phyloP scores from a whole-genome alignment of 2,888 invertebrate genomes.

The Phyllotreta striolata region DNA sequence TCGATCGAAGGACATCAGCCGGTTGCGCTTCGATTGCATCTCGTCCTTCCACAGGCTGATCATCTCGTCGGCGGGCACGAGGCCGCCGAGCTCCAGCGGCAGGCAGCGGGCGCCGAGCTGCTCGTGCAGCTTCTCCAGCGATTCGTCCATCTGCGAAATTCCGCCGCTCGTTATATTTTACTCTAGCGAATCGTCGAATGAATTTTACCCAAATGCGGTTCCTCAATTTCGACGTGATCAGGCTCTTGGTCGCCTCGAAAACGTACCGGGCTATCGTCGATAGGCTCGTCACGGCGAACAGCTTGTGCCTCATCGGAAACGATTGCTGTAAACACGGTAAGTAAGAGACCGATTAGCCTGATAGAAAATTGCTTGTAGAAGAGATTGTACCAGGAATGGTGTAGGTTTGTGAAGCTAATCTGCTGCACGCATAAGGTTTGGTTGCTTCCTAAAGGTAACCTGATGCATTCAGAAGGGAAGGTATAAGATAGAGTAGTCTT shows the following conservation, averaged over 20 bases:
- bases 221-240: constrained; percentile 76
- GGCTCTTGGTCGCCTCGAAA: constrained; percentile 74
- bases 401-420: no score
- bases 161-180: constrained; percentile 19
- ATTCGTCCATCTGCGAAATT: constrained; percentile 57
- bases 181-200: background rate
- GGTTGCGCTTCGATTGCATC: constrained; percentile 67
- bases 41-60: constrained; percentile 72
- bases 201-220: constrained; percentile 68
- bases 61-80: constrained; percentile 75
- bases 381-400: no score
- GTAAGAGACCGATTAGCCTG: no score
- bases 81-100: constrained; percentile 77
- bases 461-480: no score
- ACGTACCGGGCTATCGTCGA: constrained; percentile 75
- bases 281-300: constrained; percentile 75
- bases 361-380: no score
- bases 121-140: constrained; percentile 67
- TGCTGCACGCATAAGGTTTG: no score
- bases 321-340: constrained; percentile 69
- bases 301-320: constrained; percentile 80
- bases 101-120: constrained; percentile 70
- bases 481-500: no score
- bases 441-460: no score
- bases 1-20: constrained; percentile 68